Evolutionary conservation across 2,113 vertebrate genomes (phyloP), one percentile per base, ranked within the genome.

Genomic region (Labrus mixtus): DNA sequence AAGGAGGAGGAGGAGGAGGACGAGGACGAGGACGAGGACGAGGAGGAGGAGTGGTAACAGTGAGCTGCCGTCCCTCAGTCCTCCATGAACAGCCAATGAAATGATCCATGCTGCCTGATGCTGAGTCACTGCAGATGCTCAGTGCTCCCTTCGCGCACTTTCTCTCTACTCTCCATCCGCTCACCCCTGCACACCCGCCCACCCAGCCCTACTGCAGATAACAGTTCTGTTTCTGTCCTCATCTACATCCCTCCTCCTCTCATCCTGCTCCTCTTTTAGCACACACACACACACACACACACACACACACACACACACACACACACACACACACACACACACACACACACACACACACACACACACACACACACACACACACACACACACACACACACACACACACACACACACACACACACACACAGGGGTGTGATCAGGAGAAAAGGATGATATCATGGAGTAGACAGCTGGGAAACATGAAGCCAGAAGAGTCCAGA

Each of bases 121-220:
- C 90, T 89, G 89, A 92, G 81, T 92, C 91, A 93, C 76, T 86
- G 81, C 36, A 33, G 19, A 53, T 13, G 15, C 53, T 54, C 20
- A 22, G 54, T 45, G 20, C 25, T 33, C 36, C 20, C 59, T 45
- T 25, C 55, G 23, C 53, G 76, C 41, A 16, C 33, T 45, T 36
- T 36, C 60, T 39, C 58, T 46, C 55, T 6, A 17, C 29, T 57
- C 46, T 25, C 73, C 50, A 25, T 66, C 19, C 23, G 57, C 53
- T 53, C 53, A 1, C 60, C 45, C 73, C 25, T 68, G 16, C 57
- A 46, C 66, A 46, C 39, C 37, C 57, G 16, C 57, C 46, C 68
- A n/a, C 6, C 50, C 48, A 46, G 43, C 25, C 60, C 4, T 54
- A 41, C 41, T 65, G 45, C 76, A 74, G 53, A 69, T 37, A 75